Evolutionary conservation across 2,797 vertebrate species (phyloP), one percentile per base, ranked within the genome.

Genomic region (Coregonus suidteri): DNA sequence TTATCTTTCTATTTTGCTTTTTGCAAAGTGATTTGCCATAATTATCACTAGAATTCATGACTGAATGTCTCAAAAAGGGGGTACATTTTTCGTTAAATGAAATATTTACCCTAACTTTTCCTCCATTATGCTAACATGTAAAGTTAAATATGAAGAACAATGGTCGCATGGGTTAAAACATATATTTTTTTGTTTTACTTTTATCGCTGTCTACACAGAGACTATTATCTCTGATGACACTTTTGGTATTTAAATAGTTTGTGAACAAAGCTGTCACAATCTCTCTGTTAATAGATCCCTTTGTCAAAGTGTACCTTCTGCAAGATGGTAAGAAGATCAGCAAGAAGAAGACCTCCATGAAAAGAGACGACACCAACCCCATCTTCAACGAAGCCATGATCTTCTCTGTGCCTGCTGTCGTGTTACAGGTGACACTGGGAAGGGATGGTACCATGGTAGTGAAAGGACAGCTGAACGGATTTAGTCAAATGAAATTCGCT

Each of bases 301-400:
- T 98, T 0, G 96, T 99, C 86, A 99, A 99, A 93, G 98, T 99
- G 65, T 99, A 99, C 90, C 95, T 99, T 77, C 96, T 99, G 82
- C 98, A 99, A 93, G 97, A 99, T 0, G 97, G 97, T 76, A 95
- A 95, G 86, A 99, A 99, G 88, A 99, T 99, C 93, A 99, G 98
- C 92, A 99, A 99, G 93, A 99, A 99, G 94, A 99, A 98, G 91
- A 99, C 98, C 0, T 98, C 95, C 0, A 94, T 96, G 82, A 99
- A 99, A 85, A 93, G 96, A 82, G 98, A 97, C 0, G 98, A 99
- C 83, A 96, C 95, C 5, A 98, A 99, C 89, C 98, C 98, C 0
- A 98, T 99, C 86, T 99, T 98, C 90, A 99, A 98, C 0, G 98
- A 99, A 90, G 98, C 98, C 91, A 99, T 99, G 97, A 99, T 99